These are phyloP conservation scores for Drosophila sp. DNA, from an alignment of 1,140 invertebrate species.

Conservation along the genomic window DNA sequence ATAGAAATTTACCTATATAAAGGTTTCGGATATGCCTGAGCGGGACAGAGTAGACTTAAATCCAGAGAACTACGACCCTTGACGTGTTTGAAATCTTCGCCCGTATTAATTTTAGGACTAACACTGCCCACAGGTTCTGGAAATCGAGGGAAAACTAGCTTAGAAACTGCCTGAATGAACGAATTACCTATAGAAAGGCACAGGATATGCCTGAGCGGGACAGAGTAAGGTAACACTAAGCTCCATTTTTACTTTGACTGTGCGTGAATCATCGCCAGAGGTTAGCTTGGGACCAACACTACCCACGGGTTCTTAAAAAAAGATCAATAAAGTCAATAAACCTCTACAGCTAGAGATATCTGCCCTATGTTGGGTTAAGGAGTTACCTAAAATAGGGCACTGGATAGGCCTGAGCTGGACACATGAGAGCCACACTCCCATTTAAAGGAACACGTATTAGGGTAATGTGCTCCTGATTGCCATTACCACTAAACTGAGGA, in stretches of 20 bases:
- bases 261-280: constrained; percentile 84
- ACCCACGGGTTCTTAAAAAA: constrained; percentile 85
- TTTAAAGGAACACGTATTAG: constrained; percentile 67
- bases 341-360: neutral
- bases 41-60: constrained; percentile 86
- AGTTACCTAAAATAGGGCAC: constrained; percentile 87
- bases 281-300: constrained; percentile 85
- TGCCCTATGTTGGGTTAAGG: constrained; percentile 35
- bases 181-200: constrained; percentile 87
- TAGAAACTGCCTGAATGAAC: constrained; percentile 52
- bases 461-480: constrained; percentile 69
- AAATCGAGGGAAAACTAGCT: neutral
- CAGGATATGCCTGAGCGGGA: constrained; percentile 88
- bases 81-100: constrained; percentile 69
- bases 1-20: constrained; percentile 84
- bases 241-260: constrained; percentile 82
- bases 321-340: neutral
- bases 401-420: constrained; percentile 88
- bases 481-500: constrained; percentile 84
- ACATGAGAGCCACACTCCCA: constrained; percentile 84
- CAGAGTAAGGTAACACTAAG: constrained; percentile 85
- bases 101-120: constrained; percentile 83
- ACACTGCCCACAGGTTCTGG: constrained; percentile 83
- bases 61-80: constrained; percentile 73
- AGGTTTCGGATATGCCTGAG: constrained; percentile 87